phyloP scores from a whole-genome alignment of 2,888 invertebrate species.

The Torymus tubicola region DNA sequence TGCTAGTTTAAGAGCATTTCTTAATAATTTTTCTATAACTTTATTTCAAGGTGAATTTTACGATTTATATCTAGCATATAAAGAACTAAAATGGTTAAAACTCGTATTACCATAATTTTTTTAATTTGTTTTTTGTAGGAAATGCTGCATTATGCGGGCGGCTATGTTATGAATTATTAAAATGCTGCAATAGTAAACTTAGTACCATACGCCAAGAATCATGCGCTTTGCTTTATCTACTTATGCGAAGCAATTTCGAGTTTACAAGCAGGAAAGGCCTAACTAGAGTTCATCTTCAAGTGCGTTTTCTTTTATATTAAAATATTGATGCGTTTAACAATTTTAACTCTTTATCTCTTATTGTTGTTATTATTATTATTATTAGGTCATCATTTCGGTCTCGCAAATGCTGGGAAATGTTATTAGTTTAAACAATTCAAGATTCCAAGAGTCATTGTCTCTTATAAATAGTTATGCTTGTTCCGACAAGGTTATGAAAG shows the following conservation, averaged over 20 bases:
- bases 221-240: slow-evolving; percentile 91
- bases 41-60: slow-evolving; percentile 85
- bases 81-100: too few species aligned
- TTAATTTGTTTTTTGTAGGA: slow-evolving; percentile 75
- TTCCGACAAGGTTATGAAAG: slow-evolving; percentile 96
- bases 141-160: slow-evolving; percentile 88
- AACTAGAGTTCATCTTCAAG: slow-evolving; percentile 93
- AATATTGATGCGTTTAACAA: background rate
- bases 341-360: too few species aligned
- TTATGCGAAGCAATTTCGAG: slow-evolving; percentile 97
- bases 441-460: slow-evolving; percentile 95
- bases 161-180: slow-evolving; percentile 87
- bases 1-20: slow-evolving; percentile 92
- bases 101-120: too few species aligned
- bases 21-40: slow-evolving; percentile 91
- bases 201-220: slow-evolving; percentile 92
- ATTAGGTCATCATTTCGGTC: slow-evolving; percentile 94
- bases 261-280: slow-evolving; percentile 89
- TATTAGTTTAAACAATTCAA: slow-evolving; percentile 93
- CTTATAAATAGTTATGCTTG: slow-evolving; percentile 95
- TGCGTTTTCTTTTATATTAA: slow-evolving; percentile 66
- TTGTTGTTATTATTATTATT: too few species aligned
- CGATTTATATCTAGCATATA: too few species aligned
- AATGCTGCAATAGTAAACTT: slow-evolving; percentile 91
- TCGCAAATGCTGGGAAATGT: slow-evolving; percentile 95